Percentiles rank a stretch among this genome's conserved stretches.
phyloP scores from a whole-genome alignment of 2,797 vertebrate species.

The Eutrigla gurnardus region DNA sequence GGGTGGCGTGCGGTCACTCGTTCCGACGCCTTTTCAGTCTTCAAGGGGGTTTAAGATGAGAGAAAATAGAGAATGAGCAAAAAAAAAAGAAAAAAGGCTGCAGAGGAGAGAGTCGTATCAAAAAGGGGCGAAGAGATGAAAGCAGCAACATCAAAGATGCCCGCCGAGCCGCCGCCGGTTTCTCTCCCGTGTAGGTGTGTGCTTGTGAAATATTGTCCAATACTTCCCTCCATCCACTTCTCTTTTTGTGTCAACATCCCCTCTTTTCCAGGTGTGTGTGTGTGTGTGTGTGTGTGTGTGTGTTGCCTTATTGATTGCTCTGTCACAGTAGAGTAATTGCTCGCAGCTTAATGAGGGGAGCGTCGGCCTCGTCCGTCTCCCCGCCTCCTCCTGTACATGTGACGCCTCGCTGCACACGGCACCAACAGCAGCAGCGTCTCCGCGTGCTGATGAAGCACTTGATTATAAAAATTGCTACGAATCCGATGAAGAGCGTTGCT shows the following conservation, averaged over 20 bases:
- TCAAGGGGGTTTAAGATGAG: constrained; percentile 34
- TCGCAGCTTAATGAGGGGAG: constrained; percentile 62
- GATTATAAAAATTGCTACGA: constrained; percentile 57
- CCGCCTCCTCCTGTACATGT: constrained; percentile 60
- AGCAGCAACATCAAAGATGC: constrained; percentile 54
- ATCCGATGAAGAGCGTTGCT: constrained; percentile 13
- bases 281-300: constrained; percentile 18
- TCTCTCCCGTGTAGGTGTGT: constrained; percentile 11
- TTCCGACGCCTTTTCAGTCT: constrained; percentile 28
- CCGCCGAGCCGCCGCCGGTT: constrained; percentile 30
- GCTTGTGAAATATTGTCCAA: constrained; percentile 3
- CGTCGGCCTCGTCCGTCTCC: constrained; percentile 45
- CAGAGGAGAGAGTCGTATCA: constrained; percentile 19
- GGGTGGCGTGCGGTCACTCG: not conserved
- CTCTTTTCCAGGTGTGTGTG: constrained; percentile 20
- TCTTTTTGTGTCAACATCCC: constrained; percentile 17
- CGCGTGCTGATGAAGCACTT: constrained; percentile 44
- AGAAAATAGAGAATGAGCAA: constrained; percentile 19
- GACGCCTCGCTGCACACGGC: constrained; percentile 47
- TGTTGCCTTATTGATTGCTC: constrained; percentile 66
- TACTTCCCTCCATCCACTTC: not conserved
- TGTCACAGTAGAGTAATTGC: constrained; percentile 76
- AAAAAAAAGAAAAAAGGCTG: not conserved
- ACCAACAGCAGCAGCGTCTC: constrained; percentile 13
- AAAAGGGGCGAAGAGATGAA: constrained; percentile 61